Percentiles rank a stretch among this genome's conserved stretches.
phyloP scores from a whole-genome alignment of 2,113 vertebrate genomes.

The Proterorhinus semilunaris region DNA sequence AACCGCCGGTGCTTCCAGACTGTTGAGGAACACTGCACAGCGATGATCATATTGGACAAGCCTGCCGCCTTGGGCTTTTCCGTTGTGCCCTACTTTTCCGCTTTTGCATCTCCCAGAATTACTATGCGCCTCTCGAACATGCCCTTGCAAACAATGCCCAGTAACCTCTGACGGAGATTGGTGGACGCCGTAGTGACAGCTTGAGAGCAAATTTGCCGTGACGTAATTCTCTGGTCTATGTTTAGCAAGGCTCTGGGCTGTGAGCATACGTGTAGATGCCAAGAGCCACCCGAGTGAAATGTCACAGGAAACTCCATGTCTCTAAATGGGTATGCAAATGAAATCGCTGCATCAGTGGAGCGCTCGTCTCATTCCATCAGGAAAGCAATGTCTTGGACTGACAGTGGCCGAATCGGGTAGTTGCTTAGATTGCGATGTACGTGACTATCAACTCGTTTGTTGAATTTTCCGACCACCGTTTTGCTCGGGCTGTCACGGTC shows the following conservation, averaged over 20 bases:
- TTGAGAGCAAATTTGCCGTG: constrained; percentile 1
- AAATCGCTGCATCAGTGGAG: constrained; percentile 7
- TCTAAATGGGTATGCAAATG: constrained; percentile 11
- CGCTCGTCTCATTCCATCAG: background rate
- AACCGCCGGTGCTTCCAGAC: background rate
- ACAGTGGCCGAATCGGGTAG: background rate
- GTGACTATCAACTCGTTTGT: too few species aligned
- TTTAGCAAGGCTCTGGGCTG: constrained; percentile 8
- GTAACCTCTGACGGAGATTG: background rate
- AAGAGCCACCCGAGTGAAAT: background rate
- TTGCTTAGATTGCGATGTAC: background rate
- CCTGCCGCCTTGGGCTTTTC: background rate
- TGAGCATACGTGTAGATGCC: background rate
- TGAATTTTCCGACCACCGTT: too few species aligned
- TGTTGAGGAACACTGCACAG: background rate
- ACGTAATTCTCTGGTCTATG: background rate
- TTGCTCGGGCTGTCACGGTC: too few species aligned
- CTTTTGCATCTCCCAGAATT: background rate
- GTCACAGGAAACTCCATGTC: background rate
- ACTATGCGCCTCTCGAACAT: background rate
- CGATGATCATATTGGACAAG: background rate
- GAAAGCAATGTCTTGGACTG: background rate
- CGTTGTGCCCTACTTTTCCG: background rate
- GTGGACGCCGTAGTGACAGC: background rate
- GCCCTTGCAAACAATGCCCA: background rate